Base-by-base conservation (phyloP, 2,888 invertebrate species). In the Dynastes hyllus region DNA sequence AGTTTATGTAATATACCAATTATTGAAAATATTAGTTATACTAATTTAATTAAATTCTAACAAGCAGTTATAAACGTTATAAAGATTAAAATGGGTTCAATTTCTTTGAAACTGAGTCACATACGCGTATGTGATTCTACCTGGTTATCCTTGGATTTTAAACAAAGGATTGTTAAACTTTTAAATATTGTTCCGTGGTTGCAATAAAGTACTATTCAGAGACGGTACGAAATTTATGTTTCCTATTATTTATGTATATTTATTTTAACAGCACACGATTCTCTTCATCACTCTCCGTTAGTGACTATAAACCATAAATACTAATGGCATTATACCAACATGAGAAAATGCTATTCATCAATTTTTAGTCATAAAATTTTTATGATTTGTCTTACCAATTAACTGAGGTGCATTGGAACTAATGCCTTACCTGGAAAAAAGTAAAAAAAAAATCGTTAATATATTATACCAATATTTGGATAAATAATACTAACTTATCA, bases 91-190 rank as follows among this genome's bases (percentile, higher is more conserved):
- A 6, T 32, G 8, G 11, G 45, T 45, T 6, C 45, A 9, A 45
- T 45, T 66, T 37, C 65, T 13, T 32, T 65, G 37, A 37, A 65
- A 40, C 40, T 22, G 45, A 45, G 27, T 50, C 45, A 27, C 67
- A 69, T 11, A 27, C 16, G n/a, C 4, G 29, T n/a, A 22, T 45
- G 16, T 50, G 16, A 45, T 45, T 40, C 40, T 9, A 67, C 67
- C 67, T 45, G 40, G 67, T 67, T 67, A 67, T 67, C 67, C 67
- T 67, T 67, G 67, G 67, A 67, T 67, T 67, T 45, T 45, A 67
- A 67, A 67, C 67, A 67, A 67, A 67, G 67, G 67, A 67, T 50
- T 45, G 67, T 67, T 50, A 40, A 67, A 67, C 22, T 67, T 67
- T 67, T 40, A 67, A 65, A 67, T 67, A 67, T 65, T 67, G 40